Evolutionary conservation across 2,888 invertebrate genomes (phyloP).

Genomic region (Drosophila paracracens): DNA sequence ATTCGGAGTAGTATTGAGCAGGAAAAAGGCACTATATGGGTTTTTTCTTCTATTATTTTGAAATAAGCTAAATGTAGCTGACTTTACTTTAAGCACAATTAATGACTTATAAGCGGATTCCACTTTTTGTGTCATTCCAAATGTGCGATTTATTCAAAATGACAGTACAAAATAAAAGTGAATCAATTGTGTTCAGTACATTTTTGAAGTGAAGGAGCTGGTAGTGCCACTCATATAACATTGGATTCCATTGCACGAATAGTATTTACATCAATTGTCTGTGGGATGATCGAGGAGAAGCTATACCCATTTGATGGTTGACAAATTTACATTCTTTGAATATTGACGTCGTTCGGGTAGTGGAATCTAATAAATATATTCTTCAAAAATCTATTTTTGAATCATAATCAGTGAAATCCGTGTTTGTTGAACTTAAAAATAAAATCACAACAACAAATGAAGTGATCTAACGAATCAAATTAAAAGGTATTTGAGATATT

Average conservation of each 20-base stretch:
- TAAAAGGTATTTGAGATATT: conserved; percentile 14
- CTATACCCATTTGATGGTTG: neutral
- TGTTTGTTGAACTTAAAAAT: conserved; percentile 4
- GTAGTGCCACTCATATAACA: neutral
- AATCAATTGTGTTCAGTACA: neutral
- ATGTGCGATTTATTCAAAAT: neutral
- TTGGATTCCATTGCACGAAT: neutral
- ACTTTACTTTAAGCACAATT: conserved; percentile 8
- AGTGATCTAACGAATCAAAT: conserved; percentile 26
- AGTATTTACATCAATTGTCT: neutral
- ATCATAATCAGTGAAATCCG: conserved; percentile 13
- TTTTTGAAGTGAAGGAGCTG: neutral
- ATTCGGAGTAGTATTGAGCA: conserved; percentile 1
- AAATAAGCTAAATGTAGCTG: conserved; percentile 18
- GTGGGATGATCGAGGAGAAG: neutral
- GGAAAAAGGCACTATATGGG: conserved; percentile 37
- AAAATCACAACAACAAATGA: conserved; percentile 10
- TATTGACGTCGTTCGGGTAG: neutral
- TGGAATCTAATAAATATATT: neutral
- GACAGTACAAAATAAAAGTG: neutral
- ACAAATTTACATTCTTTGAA: neutral
- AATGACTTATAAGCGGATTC: conserved; percentile 10
- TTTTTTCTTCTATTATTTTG: neutral
- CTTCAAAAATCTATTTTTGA: neutral
- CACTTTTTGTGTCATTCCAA: conserved; percentile 2